Base-by-base conservation (phyloP, 2,113 vertebrate species). In the Spizaetus ornatus region DNA sequence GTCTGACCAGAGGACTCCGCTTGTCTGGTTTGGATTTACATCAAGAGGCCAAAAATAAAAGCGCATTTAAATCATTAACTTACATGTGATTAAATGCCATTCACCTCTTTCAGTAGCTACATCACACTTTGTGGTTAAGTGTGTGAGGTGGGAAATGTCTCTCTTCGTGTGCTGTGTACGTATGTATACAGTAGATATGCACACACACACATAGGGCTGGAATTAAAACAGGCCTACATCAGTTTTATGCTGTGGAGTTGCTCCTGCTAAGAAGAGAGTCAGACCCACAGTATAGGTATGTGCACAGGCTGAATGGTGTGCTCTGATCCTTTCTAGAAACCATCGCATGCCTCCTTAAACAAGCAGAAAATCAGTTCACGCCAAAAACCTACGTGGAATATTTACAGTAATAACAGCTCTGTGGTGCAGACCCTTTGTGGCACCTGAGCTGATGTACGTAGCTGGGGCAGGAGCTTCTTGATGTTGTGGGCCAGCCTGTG, bases 1-100 rank as follows among this genome's bases (percentile, higher is more conserved):
- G 95, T 98, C 98, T 98, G 98, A 98, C 98, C 98, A 98, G 97
- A 98, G 63, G 97, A 96, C 95, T 94, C 88, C 16, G 16, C 96
- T 97, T 96, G 97, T 96, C 97, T 97, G 95, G 95, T 95, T 97
- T 98, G 98, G 96, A 93, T 93, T 97, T 96, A 79, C 79, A 97
- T 98, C 97, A 97, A 98, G 96, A 94, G 55, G 92, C 74, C 66
- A 94, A 95, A 97, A 96, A 98, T 96, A 98, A 97, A 98, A 95
- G 91, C 71, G 20, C 90, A 71, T 97, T 97, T 97, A 98, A 97
- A 97, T 86, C 80, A 91, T 95, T 97, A 97, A 95, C 97, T 97
- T 78, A 40, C 93, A 93, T 71, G 69, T 95, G 96, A 97, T 95
- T 97, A 95, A 96, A 92, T 62, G 82, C 66, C 31, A 3, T 88